Conservation (phyloP, 2,113 vertebrate genomes). For the Cinclus cinclus region DNA sequence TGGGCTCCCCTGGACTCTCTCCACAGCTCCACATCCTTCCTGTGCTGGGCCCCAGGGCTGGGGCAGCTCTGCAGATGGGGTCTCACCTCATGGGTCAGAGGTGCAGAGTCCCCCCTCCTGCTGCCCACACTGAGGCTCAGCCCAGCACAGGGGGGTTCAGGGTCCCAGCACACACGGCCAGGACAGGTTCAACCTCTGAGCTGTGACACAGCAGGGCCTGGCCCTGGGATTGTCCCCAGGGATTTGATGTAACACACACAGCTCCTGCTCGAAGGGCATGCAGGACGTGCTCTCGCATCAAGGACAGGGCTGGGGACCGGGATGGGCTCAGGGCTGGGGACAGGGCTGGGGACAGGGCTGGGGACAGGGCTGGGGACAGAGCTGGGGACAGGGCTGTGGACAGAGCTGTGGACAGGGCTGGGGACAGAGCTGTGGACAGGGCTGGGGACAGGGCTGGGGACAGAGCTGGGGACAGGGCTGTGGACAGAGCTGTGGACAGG, state of each 20-base stretch:
- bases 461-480: too few relatives aligned
- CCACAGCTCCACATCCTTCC: background rate
- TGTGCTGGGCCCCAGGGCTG: background rate
- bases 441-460: too few relatives aligned
- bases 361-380: rapidly evolving
- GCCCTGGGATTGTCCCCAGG: background rate
- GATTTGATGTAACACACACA: background rate
- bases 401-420: too few relatives aligned
- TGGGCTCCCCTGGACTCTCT: background rate
- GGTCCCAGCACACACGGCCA: rapidly evolving
- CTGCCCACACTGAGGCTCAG: background rate
- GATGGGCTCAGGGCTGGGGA: too few relatives aligned
- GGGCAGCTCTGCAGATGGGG: background rate
- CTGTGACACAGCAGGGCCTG: background rate
- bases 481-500: too few relatives aligned
- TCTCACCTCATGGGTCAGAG: background rate
- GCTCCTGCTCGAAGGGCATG: background rate
- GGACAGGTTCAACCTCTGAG: background rate
- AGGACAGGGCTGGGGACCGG: background rate
- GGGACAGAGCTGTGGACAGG: too few relatives aligned
- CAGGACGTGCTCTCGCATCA: background rate
- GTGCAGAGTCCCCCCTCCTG: background rate
- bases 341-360: too few relatives aligned
- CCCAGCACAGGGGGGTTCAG: background rate
- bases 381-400: too few relatives aligned